These are phyloP conservation scores for Harmothoe impar DNA, from an alignment of 2,888 invertebrate genomes.

Conservation along the genomic window DNA sequence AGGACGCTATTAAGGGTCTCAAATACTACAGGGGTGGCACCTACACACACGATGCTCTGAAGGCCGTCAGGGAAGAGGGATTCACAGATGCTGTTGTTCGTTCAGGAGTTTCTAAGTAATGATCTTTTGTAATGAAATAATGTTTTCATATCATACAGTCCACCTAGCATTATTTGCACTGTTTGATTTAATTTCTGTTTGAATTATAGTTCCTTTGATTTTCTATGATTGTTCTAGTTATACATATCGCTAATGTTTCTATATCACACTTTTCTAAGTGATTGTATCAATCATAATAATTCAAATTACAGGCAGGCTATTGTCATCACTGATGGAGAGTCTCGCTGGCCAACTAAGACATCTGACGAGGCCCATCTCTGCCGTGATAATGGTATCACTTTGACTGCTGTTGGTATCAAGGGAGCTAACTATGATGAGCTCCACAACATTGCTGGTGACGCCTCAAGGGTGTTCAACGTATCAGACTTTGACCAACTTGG, in stretches of 20 bases:
- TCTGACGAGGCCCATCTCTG: slow-evolving; percentile 12
- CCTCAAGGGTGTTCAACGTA: slow-evolving; percentile 57
- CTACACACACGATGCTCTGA: slow-evolving; percentile 38
- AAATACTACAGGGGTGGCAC: slow-evolving; percentile 53
- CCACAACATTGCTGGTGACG: slow-evolving; percentile 50
- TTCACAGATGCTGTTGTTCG: neutral
- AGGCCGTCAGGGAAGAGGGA: neutral
- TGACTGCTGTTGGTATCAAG: slow-evolving; percentile 50
- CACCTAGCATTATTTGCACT: neutral
- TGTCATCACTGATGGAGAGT: slow-evolving; percentile 57
- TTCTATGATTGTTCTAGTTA: neutral
- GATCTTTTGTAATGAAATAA: neutral
- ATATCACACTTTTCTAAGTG: neutral
- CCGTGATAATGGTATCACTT: slow-evolving; percentile 39
- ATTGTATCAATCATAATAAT: neutral
- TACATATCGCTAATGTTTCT: too few species aligned
- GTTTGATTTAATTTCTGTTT: neutral
- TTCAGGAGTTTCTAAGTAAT: slow-evolving; percentile 16
- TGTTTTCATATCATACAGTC: neutral
- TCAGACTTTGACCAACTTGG: slow-evolving; percentile 51
- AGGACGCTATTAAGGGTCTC: slow-evolving; percentile 4
- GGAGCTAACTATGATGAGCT: slow-evolving; percentile 47
- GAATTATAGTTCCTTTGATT: neutral
- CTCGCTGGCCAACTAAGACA: neutral
- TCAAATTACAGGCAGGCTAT: slow-evolving; percentile 38